phyloP scores from a whole-genome alignment of 2,888 invertebrate species.

The Marronus borbonicus region DNA sequence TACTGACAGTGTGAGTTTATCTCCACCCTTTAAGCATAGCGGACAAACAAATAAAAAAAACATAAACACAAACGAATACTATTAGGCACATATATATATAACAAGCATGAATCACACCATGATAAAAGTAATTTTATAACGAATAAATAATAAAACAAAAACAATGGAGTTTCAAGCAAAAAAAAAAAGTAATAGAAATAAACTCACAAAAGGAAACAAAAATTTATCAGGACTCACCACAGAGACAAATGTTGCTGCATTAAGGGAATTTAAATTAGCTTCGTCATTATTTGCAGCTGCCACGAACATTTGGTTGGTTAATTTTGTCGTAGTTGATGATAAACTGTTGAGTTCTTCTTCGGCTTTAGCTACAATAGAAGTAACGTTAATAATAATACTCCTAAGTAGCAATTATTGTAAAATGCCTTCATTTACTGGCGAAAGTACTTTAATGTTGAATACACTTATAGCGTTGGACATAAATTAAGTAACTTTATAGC shows the following conservation, averaged over 20 bases:
- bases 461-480: too few species aligned
- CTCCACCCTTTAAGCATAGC: constrained; percentile 74
- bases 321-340: constrained; percentile 68
- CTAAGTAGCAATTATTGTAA: too few species aligned
- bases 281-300: constrained; percentile 69
- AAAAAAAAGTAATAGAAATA: constrained; percentile 1
- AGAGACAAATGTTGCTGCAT: constrained; percentile 82
- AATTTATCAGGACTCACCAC: constrained; percentile 75
- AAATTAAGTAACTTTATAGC: too few species aligned
- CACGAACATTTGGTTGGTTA: constrained; percentile 76
- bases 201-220: constrained; percentile 35
- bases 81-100: background rate
- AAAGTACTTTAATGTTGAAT: too few species aligned
- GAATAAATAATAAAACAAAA: background rate
- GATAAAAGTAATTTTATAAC: background rate
- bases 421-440: too few species aligned
- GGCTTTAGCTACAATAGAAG: constrained; percentile 73
- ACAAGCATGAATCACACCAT: background rate
- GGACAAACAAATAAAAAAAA: constrained; percentile 49
- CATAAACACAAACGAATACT: constrained; percentile 53
- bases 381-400: too few species aligned
- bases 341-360: constrained; percentile 73
- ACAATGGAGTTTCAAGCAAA: too few species aligned
- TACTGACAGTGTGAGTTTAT: constrained; percentile 79
- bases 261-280: constrained; percentile 69